Base-by-base conservation (phyloP, 2,888 invertebrate species). In the Dromius quadrimaculatus region DNA sequence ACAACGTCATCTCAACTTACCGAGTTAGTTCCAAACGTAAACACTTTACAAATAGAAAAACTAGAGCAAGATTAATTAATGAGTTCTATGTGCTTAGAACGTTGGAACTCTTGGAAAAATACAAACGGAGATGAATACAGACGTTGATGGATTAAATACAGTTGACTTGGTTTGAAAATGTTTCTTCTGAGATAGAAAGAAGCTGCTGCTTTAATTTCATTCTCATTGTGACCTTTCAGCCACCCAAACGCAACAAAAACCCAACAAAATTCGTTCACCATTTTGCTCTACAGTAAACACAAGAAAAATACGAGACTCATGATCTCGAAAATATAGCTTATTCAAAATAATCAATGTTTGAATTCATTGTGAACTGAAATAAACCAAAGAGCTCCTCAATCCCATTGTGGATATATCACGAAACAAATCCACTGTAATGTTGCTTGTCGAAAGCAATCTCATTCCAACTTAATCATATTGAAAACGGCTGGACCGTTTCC, bases 121-220 rank as follows among this genome's bases (percentile, higher is more conserved):
- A 61, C 36, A 34, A 61, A 13, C 50, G 15, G 32, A 15, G 57
- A 57, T 32, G 57, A 15, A 28, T 15, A 9, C 13, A 11, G 62
- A 62, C 62, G 43, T 41, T 62, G 62, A 62, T 62, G 62, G 62
- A 62, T 62, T 62, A 38, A 62, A 62, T 62, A 43, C 62, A 54
- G 50, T 54, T 28, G 28, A 54, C 50, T 54, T 54, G 50, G 50
- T 54, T 54, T 54, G 23, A 54, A 54, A 54, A 23, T 23, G 50
- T 54, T 54, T 28, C 28, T 54, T 54, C 50, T 15, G 23, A 23
- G 50, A 54, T 54, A 28, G 28, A 28, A 54, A 54, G 28, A 54
- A 54, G 50, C 50, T 54, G 50, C 50, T 54, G 23, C 23, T 50
- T 50, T 50, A 8, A 23, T 54, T 54, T 54, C 50, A 28, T 54